Base-by-base conservation (phyloP, 2,797 vertebrate species). In the Xiphophorus birchmanni region DNA sequence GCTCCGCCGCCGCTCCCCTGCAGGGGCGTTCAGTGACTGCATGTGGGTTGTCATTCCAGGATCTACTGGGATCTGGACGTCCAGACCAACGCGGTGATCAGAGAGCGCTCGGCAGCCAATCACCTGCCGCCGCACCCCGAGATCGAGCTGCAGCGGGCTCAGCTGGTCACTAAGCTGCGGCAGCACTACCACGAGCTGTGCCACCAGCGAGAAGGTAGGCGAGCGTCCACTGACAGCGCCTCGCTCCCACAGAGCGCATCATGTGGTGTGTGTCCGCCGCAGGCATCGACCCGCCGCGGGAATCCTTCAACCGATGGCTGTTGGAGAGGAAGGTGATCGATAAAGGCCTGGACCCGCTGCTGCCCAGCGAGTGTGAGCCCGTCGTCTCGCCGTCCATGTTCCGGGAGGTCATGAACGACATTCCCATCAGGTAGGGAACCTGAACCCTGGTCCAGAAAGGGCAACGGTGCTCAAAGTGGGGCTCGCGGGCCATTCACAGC, bases 341-440 rank as follows among this genome's bases (percentile, higher is more conserved):
- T 92, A 98, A 97, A 94, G 99, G 99, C 76, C 95, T 94, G 0
- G 98, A 99, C 89, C 97, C 98, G 9, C 90, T 99, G 73, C 86
- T 99, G 79, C 98, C 98, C 0, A 99, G 98, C 79, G 97, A 98
- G 88, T 99, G 98, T 2, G 97, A 99, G 58, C 98, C 97, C 0
- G 84, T 97, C 7, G 97, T 99, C 73, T 99, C 98, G 1, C 96
- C 98, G 4, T 99, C 98, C 90, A 99, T 99, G 98, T 99, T 99
- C 94, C 96, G 98, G 86, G 98, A 99, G 94, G 97, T 99, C 90
- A 99, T 99, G 98, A 99, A 99, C 37, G 98, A 99, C 95, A 98
- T 99, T 92, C 98, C 98, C 83, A 99, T 99, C 95, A 98, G 98
- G 98, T 99, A 42, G 40, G 67, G 67, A 71, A n/a, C 23, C 23